phyloP scores from a whole-genome alignment of 2,113 vertebrate species.

The Sialia sialis region DNA sequence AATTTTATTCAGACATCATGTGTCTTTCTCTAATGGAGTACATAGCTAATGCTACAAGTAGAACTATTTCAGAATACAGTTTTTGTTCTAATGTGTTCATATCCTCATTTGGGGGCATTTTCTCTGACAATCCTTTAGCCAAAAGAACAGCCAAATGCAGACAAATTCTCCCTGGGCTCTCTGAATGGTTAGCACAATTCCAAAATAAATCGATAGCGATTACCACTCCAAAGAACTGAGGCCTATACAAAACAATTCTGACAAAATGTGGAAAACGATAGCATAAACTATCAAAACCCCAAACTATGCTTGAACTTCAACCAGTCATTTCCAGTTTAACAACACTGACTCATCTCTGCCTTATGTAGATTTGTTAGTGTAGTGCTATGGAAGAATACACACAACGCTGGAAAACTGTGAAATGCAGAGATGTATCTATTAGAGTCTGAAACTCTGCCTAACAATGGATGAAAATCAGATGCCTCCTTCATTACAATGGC shows the following conservation, averaged over 20 bases:
- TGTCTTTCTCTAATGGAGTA: not conserved
- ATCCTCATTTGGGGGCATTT: not conserved
- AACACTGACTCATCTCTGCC: not conserved
- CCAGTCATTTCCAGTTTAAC: constrained; percentile 8
- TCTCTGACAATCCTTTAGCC: not conserved
- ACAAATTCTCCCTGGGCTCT: not conserved
- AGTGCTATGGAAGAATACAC: not conserved
- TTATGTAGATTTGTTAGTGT: not conserved
- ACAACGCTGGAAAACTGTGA: not conserved
- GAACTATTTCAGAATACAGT: not conserved
- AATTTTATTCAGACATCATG: not conserved
- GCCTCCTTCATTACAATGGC: not conserved
- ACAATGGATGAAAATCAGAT: not conserved
- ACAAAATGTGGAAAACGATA: not conserved
- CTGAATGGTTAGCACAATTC: not conserved
- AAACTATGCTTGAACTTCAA: not conserved
- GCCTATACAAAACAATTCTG: not conserved
- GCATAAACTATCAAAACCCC: not conserved
- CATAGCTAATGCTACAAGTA: not conserved
- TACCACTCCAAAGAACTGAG: not conserved
- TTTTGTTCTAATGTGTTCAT: not conserved
- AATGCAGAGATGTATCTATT: not conserved
- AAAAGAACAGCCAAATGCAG: not conserved
- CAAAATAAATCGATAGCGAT: not conserved
- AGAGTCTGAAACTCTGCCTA: not conserved